A percentile compares a stretch with the other conserved stretches of the same genome.
Conservation (phyloP, 2,797 vertebrate genomes). For the Thaleichthys pacificus region DNA sequence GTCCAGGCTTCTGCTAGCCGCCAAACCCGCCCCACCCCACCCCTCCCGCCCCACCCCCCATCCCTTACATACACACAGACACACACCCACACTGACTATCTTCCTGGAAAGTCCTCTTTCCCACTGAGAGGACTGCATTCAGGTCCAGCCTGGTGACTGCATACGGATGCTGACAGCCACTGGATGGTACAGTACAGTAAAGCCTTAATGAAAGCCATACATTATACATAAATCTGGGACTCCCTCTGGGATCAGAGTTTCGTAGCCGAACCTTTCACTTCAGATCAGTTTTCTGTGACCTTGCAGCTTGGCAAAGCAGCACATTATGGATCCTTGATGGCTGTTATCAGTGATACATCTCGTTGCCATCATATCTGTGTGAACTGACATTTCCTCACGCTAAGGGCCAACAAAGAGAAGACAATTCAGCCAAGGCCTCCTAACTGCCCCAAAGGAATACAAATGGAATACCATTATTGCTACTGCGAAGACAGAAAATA, state of each 20-base stretch:
- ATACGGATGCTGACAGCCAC: background rate
- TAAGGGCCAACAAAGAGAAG: slow-evolving; percentile 26
- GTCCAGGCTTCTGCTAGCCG: background rate
- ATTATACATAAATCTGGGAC: slow-evolving; percentile 29
- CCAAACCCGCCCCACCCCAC: background rate
- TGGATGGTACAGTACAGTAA: slow-evolving; percentile 5
- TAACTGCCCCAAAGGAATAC: background rate
- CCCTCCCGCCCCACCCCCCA: background rate
- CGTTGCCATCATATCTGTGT: slow-evolving; percentile 17
- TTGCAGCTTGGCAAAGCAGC: slow-evolving; percentile 53
- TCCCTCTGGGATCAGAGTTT: slow-evolving; percentile 21
- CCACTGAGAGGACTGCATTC: slow-evolving; percentile 16
- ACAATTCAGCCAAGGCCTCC: background rate
- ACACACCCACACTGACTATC: background rate
- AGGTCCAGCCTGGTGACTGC: background rate
- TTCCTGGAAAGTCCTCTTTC: slow-evolving; percentile 31
- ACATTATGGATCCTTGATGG: slow-evolving; percentile 40
- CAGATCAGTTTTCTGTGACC: slow-evolving; percentile 53
- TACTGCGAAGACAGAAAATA: background rate
- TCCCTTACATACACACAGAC: background rate
- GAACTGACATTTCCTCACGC: slow-evolving; percentile 6
- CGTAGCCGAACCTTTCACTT: slow-evolving; percentile 42
- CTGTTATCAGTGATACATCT: slow-evolving; percentile 31
- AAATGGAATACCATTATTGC: slow-evolving; percentile 1
- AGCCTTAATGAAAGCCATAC: slow-evolving; percentile 16